A percentile compares a stretch with the other conserved stretches of the same genome.
Evolutionary conservation across 2,113 vertebrate genomes (phyloP).

Genomic region (Alethe diademata): DNA sequence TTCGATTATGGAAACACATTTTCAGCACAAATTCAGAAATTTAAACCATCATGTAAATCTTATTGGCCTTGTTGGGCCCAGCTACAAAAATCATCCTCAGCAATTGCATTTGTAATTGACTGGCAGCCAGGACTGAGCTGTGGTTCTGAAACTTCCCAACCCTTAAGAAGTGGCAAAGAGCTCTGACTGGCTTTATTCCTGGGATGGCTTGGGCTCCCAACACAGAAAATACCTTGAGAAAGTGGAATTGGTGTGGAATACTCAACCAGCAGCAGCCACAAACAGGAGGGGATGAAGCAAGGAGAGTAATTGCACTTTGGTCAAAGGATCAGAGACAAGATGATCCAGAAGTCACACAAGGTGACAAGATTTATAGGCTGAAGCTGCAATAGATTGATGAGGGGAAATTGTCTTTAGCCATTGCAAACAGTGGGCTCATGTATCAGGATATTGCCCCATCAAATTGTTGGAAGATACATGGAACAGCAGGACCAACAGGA

Average conservation of each 20-base stretch:
- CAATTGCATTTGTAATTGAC: not conserved
- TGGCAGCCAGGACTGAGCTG: not conserved
- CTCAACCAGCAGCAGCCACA: not conserved
- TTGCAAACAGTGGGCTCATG: not conserved
- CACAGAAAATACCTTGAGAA: not conserved
- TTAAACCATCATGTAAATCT: not conserved
- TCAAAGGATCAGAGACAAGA: not conserved
- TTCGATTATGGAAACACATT: not conserved
- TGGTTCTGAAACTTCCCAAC: not conserved
- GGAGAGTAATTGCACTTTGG: not conserved
- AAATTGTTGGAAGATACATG: not conserved
- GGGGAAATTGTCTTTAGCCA: not conserved
- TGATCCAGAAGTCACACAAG: not conserved
- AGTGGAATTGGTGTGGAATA: not conserved
- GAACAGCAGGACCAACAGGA: not conserved
- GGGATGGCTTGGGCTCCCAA: not conserved
- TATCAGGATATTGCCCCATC: not conserved
- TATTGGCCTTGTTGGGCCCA: not conserved
- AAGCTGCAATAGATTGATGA: not conserved
- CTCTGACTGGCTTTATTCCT: not conserved
- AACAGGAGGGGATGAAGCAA: not conserved
- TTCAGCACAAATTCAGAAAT: not conserved
- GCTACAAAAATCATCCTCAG: not conserved
- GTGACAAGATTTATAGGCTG: not conserved
- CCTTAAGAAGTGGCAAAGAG: not conserved